Base-by-base conservation (phyloP, 1,140 invertebrate genomes). In the Drosophila setifemur region DNA sequence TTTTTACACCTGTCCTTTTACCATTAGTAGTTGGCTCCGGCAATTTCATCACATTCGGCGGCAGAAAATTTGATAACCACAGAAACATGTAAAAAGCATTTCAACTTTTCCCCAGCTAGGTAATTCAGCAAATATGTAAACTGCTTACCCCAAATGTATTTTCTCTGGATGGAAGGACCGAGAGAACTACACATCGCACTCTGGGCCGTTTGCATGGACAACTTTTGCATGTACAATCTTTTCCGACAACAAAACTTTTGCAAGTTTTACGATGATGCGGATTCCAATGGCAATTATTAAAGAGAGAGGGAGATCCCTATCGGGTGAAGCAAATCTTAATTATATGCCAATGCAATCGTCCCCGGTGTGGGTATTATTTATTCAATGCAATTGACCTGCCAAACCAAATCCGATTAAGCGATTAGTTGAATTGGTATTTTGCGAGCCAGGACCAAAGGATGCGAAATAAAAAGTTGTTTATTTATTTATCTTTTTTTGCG, bases 61-160 rank as follows among this genome's bases (percentile, higher is more conserved):
- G 42, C 53, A 57, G 64, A 33, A 55, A 67, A 69, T 69, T 55
- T 60, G 43, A 44, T 48, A 78, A 43, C 78, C 78, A 48, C 79
- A 82, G 50, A 47, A 57, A 83, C 78, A 83, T 66, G 79, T 49
- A 85, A 83, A 83, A 85, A 78, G 57, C 78, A 83, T 83, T 83
- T 85, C 40, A 85, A 78, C 63, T 83, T 60, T 57, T 57, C 35
- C 53, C 37, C 19, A 68, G 61, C 25, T 23, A 37, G 40, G 39
- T 67, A 45, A 67, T 54, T 37, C 64, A 23, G 35, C 31, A 58
- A 58, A 60, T 60, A 71, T 25, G 23, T 63, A 49, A 43, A 44
- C 44, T 63, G 21, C 25, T 73, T 37, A 23, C 28, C 31, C 26
- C 35, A 42, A 63, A 60, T 52, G 39, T 21, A 55, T 33, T 47